A percentile compares a stretch with the other conserved stretches of the same genome.
These are phyloP conservation scores for Hydropsyche tenuis DNA, from an alignment of 1,140 invertebrate species.

Conservation along the genomic window DNA sequence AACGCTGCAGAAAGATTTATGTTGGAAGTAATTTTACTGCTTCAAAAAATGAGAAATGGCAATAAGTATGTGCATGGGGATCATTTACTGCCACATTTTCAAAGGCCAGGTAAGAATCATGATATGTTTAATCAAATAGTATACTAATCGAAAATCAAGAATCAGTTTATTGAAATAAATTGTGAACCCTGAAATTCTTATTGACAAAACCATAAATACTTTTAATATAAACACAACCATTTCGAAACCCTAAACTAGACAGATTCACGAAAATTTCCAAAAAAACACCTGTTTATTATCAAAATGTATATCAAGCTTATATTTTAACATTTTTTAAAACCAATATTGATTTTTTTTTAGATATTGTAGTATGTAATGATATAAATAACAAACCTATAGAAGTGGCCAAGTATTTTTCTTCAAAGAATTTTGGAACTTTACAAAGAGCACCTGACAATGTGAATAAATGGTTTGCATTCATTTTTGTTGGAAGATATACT, in stretches of 20 bases:
- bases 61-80: slow-evolving; percentile 52
- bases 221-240: too few species aligned
- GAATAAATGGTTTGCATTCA: slow-evolving; percentile 55
- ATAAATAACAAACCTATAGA: slow-evolving; percentile 52
- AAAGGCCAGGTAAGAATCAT: slow-evolving; percentile 54
- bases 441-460: slow-evolving; percentile 7
- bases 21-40: slow-evolving; percentile 56
- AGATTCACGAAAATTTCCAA: too few species aligned
- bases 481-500: slow-evolving; percentile 57
- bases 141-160: too few species aligned
- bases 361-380: slow-evolving; percentile 60
- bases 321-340: background rate
- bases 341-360: slow-evolving; percentile 47
- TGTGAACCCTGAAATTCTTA: too few species aligned
- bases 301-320: too few species aligned
- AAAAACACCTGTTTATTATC: too few species aligned
- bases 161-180: too few species aligned
- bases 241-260: too few species aligned
- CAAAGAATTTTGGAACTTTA: slow-evolving; percentile 2
- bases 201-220: too few species aligned
- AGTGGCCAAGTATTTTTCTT: slow-evolving; percentile 50
- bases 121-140: too few species aligned
- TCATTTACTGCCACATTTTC: slow-evolving; percentile 66
- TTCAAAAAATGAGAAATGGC: slow-evolving; percentile 50
- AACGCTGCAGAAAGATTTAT: slow-evolving; percentile 58